These are phyloP conservation scores for Oxycera nigricornis DNA, from an alignment of 2,888 invertebrate genomes.

Conservation along the genomic window DNA sequence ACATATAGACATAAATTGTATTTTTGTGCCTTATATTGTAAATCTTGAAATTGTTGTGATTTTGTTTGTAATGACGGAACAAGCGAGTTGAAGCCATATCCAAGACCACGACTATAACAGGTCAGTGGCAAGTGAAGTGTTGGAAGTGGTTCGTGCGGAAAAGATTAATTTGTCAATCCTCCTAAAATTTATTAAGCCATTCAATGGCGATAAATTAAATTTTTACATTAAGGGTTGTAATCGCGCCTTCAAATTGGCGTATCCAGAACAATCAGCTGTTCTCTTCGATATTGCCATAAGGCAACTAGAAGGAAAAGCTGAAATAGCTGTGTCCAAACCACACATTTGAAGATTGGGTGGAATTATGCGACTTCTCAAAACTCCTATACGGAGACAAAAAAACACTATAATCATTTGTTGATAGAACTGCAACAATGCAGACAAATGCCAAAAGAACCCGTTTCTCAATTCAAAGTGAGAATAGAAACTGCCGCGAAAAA, in stretches of 20 bases:
- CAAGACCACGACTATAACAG: background rate
- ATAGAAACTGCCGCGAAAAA: constrained; percentile 26
- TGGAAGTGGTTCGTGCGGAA: background rate
- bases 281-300: background rate
- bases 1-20: too few relatives aligned
- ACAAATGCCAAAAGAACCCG: background rate
- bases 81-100: background rate
- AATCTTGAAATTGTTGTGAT: too few relatives aligned
- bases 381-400: constrained; percentile 28
- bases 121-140: background rate
- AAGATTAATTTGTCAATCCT: background rate
- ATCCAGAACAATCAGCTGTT: background rate
- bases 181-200: background rate
- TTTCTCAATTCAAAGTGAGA: background rate
- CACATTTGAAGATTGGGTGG: constrained; percentile 21
- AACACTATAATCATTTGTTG: constrained; percentile 12
- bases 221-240: background rate
- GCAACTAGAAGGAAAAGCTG: background rate
- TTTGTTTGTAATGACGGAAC: background rate
- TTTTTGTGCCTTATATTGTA: too few relatives aligned
- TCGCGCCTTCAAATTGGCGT: background rate
- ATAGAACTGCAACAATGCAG: background rate
- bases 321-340: constrained; percentile 14
- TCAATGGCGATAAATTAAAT: background rate
- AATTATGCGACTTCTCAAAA: constrained; percentile 33